phyloP scores from a whole-genome alignment of 2,113 vertebrate species.

The Chauna torquata region DNA sequence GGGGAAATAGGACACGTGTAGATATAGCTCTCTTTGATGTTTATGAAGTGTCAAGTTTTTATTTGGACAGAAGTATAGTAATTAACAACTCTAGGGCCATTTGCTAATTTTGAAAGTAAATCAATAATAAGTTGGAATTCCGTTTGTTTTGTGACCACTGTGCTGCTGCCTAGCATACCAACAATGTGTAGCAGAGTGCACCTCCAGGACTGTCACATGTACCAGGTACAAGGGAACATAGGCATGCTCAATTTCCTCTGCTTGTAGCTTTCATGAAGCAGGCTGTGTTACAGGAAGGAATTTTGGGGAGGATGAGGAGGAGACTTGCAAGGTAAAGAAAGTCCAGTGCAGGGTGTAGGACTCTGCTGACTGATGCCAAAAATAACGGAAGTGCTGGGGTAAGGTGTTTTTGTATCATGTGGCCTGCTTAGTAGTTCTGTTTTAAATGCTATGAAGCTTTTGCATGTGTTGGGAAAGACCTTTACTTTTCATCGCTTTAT shows the following conservation, averaged over 20 bases:
- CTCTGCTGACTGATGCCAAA: not conserved
- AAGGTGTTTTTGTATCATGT: not conserved
- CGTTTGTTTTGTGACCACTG: slow-evolving; percentile 20
- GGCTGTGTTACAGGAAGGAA: not conserved
- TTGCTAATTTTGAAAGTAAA: slow-evolving; percentile 53
- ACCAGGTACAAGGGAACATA: not conserved
- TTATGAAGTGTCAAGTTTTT: slow-evolving; percentile 48
- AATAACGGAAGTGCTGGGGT: not conserved
- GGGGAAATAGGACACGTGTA: not conserved
- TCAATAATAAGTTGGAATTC: slow-evolving; percentile 43
- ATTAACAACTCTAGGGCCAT: slow-evolving; percentile 13
- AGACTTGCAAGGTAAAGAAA: not conserved
- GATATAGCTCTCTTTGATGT: not conserved
- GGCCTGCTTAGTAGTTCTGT: not conserved
- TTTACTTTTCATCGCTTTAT: not conserved
- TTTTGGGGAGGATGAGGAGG: not conserved
- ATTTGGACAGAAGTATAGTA: slow-evolving; percentile 39
- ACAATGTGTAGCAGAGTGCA: not conserved
- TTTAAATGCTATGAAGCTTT: not conserved
- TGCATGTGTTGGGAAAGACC: not conserved
- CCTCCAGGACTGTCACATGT: not conserved
- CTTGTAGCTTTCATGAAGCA: not conserved
- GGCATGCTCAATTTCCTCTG: rapidly evolving
- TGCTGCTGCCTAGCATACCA: not conserved
- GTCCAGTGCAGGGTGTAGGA: not conserved